Conservation (phyloP, 2,888 invertebrate species). For the Synergus itoensis region DNA sequence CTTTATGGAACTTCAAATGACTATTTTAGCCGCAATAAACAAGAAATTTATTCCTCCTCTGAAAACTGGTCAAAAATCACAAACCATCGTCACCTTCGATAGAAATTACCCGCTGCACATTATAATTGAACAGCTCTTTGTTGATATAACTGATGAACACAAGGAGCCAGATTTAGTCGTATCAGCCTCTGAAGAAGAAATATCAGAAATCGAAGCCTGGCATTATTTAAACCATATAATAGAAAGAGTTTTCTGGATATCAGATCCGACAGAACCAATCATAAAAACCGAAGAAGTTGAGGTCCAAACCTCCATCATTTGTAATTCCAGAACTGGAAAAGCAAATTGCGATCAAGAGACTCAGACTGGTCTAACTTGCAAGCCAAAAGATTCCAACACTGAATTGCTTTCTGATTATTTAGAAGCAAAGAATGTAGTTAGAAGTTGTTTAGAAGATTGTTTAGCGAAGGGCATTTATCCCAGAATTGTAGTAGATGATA, state of each 20-base stretch:
- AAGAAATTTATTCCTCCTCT: constrained; percentile 56
- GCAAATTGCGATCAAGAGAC: constrained; percentile 55
- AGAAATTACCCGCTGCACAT: background rate
- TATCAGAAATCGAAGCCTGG: constrained; percentile 39
- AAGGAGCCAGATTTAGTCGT: constrained; percentile 36
- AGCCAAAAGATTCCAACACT: constrained; percentile 61
- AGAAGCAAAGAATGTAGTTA: constrained; percentile 50
- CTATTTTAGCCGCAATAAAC: constrained; percentile 53
- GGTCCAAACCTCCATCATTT: constrained; percentile 57
- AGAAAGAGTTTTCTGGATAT: constrained; percentile 61
- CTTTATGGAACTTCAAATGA: background rate
- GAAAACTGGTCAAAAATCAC: constrained; percentile 50
- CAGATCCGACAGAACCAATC: constrained; percentile 47
- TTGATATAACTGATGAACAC: constrained; percentile 21
- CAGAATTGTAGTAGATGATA: constrained; percentile 37
- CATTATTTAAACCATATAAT: constrained; percentile 58
- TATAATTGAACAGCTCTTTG: background rate
- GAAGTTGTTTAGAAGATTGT: constrained; percentile 52
- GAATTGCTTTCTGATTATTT: constrained; percentile 56
- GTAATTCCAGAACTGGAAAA: constrained; percentile 49
- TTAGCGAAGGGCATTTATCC: constrained; percentile 29
- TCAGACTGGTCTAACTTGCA: constrained; percentile 62
- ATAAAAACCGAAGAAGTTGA: constrained; percentile 16
- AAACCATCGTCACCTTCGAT: constrained; percentile 56
- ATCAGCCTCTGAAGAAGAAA: background rate